A percentile compares a stretch with the other conserved stretches of the same genome.
These are phyloP conservation scores for Mionectes olivaceus DNA, from an alignment of 2,797 vertebrate species.

Conservation along the genomic window DNA sequence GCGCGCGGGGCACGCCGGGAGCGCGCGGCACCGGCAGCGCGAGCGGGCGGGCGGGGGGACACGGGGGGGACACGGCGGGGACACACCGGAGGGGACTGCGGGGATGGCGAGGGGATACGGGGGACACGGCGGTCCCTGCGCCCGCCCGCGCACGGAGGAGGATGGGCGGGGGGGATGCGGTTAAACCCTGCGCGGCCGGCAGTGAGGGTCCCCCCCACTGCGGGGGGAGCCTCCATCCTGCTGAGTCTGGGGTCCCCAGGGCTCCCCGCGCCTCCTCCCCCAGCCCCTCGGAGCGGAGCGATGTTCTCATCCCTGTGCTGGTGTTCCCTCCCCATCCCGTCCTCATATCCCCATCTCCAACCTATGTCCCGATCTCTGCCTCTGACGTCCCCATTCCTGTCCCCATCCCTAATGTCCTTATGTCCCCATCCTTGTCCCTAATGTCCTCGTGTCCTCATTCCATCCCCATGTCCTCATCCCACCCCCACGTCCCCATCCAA, in stretches of 20 bases:
- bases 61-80: not conserved
- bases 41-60: not conserved
- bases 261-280: too few species aligned
- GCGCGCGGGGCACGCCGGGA: constrained; percentile 3
- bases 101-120: not conserved
- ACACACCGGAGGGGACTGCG: not conserved
- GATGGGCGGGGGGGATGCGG: not conserved
- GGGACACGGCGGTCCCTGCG: not conserved
- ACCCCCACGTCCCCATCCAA: not conserved
- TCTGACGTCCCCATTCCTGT: not conserved
- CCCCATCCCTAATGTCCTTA: accelerated
- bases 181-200: not conserved
- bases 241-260: not conserved
- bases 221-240: not conserved
- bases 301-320: too few species aligned
- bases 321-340: not conserved
- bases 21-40: not conserved
- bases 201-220: not conserved
- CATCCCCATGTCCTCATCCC: not conserved
- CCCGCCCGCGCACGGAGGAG: not conserved
- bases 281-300: not conserved
- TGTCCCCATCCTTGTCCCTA: not conserved
- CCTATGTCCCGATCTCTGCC: not conserved
- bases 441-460: not conserved
- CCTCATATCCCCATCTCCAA: too few species aligned